Conservation (phyloP, 2,113 vertebrate genomes). For the Scalopus aquaticus region DNA sequence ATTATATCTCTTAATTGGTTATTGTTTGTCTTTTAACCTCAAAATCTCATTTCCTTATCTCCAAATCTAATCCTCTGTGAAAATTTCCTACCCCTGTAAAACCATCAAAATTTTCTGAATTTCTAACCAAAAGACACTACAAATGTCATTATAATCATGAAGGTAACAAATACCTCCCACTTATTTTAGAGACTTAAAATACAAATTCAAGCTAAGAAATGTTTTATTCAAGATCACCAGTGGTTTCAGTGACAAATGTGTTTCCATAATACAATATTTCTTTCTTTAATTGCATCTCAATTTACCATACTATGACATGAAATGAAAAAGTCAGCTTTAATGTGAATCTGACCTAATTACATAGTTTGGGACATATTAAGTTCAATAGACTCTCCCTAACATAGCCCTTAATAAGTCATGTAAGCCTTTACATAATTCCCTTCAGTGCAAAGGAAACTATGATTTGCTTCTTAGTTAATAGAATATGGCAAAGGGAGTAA, state of each 20-base stretch:
- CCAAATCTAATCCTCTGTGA: background rate
- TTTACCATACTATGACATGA: background rate
- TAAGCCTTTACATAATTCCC: background rate
- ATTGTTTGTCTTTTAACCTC: background rate
- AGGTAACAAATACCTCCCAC: background rate
- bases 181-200: background rate
- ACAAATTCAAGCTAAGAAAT: background rate
- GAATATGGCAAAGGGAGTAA: background rate
- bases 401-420: background rate
- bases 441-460: background rate
- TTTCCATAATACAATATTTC: background rate
- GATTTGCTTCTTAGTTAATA: background rate
- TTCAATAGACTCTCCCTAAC: background rate
- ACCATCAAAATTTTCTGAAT: background rate
- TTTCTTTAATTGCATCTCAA: background rate
- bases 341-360: background rate
- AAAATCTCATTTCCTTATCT: background rate
- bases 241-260: background rate
- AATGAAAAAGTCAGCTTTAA: conserved; percentile 26
- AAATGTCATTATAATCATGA: background rate
- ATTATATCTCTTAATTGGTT: background rate
- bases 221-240: conserved; percentile 10
- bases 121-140: background rate
- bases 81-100: background rate
- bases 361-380: background rate